Conservation (phyloP, 2,113 vertebrate species). For the Grantiella picta region DNA sequence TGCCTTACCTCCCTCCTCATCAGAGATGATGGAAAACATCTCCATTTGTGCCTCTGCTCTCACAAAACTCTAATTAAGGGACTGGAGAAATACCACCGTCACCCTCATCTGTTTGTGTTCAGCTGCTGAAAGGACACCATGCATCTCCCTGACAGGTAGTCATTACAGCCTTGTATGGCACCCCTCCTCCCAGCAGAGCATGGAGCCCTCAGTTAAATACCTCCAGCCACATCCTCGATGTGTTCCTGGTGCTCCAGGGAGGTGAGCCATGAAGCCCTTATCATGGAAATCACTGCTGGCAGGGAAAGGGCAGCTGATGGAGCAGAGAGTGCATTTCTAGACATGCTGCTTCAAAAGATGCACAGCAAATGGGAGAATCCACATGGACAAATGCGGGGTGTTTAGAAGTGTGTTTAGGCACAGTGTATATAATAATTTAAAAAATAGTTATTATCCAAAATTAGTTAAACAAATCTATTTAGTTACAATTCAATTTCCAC, state of each 20-base stretch:
- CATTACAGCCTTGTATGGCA: slow-evolving; percentile 66
- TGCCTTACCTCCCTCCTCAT: neutral
- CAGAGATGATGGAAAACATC: slow-evolving; percentile 62
- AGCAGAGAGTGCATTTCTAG: neutral
- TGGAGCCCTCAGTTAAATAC: neutral
- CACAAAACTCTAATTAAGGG: slow-evolving; percentile 76
- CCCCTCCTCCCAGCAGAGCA: slow-evolving; percentile 51
- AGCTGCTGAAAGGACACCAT: slow-evolving; percentile 73
- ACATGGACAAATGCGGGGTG: rapidly evolving
- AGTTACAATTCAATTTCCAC: neutral
- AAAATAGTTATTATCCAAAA: neutral
- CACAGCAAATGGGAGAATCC: neutral
- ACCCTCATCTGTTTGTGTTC: slow-evolving; percentile 71
- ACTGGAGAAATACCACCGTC: slow-evolving; percentile 71
- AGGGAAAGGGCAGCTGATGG: neutral
- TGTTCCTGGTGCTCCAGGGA: neutral
- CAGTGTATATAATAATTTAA: neutral
- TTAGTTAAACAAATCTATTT: neutral
- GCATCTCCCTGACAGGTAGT: slow-evolving; percentile 80
- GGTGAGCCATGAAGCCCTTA: neutral
- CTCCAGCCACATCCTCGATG: neutral
- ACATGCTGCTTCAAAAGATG: neutral
- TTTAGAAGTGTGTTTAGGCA: neutral
- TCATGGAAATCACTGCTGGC: neutral
- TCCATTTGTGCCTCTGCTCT: slow-evolving; percentile 47